A percentile compares a stretch with the other conserved stretches of the same genome.
phyloP scores from a whole-genome alignment of 2,888 invertebrate genomes.

The Aelia acuminata region DNA sequence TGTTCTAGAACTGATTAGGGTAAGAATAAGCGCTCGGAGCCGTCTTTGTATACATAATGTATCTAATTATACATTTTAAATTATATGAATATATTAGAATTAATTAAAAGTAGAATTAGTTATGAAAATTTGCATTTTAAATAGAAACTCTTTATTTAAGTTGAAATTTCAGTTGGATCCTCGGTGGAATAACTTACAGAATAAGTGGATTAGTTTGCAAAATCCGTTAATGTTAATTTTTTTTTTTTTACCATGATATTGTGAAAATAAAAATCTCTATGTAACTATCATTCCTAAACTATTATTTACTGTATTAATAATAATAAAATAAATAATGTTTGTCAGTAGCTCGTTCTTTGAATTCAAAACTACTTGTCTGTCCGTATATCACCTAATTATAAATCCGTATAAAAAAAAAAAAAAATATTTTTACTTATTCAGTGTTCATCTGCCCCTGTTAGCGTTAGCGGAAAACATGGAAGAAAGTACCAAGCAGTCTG shows the following conservation, averaged over 20 bases:
- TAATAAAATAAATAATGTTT: no score
- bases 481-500: no score
- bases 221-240: neutral
- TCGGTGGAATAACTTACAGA: neutral
- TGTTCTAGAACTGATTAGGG: neutral
- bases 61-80: slow-evolving; percentile 25
- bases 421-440: no score
- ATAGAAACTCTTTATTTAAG: slow-evolving; percentile 4
- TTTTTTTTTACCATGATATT: neutral
- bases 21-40: neutral
- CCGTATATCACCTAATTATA: no score
- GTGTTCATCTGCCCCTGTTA: no score
- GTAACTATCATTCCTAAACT: no score
- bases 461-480: no score
- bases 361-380: no score
- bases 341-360: no score
- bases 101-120: slow-evolving; percentile 22
- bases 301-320: no score
- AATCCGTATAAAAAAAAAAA: no score
- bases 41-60: neutral
- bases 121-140: slow-evolving; percentile 14
- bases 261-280: no score
- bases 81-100: slow-evolving; percentile 26
- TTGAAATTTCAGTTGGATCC: neutral
- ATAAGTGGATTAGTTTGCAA: neutral